phyloP scores from a whole-genome alignment of 2,797 vertebrate species.

The Avahi laniger region DNA sequence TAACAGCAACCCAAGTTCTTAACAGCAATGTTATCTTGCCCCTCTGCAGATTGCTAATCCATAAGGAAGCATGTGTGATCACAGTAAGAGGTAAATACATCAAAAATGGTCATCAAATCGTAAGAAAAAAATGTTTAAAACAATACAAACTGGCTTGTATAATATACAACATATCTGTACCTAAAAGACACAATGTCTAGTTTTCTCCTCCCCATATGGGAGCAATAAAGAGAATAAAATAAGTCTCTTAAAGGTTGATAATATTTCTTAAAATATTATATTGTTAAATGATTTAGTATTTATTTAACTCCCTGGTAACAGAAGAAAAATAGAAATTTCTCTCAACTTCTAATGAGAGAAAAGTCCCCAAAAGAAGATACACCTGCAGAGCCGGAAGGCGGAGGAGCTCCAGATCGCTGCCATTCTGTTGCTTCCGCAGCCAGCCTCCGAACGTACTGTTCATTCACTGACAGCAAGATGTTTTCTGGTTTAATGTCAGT shows the following conservation, averaged over 20 bases:
- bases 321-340: background rate
- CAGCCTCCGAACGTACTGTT: conserved; percentile 95
- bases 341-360: background rate
- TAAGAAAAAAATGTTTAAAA: background rate
- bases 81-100: background rate
- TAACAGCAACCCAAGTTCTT: background rate
- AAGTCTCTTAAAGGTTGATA: background rate
- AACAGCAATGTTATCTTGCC: background rate
- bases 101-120: background rate
- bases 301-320: background rate
- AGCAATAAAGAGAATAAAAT: background rate
- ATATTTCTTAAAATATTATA: conserved; percentile 7
- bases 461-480: conserved; percentile 95
- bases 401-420: conserved; percentile 94
- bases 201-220: background rate
- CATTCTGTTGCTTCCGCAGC: conserved; percentile 97
- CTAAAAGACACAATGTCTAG: background rate
- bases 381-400: conserved; percentile 98
- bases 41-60: background rate
- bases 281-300: background rate
- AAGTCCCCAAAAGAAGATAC: background rate
- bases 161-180: background rate
- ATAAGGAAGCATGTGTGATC: background rate
- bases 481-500: conserved; percentile 99
- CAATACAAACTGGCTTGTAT: background rate